phyloP scores from a whole-genome alignment of 2,888 invertebrate species.

The Mactromeris polynyma region DNA sequence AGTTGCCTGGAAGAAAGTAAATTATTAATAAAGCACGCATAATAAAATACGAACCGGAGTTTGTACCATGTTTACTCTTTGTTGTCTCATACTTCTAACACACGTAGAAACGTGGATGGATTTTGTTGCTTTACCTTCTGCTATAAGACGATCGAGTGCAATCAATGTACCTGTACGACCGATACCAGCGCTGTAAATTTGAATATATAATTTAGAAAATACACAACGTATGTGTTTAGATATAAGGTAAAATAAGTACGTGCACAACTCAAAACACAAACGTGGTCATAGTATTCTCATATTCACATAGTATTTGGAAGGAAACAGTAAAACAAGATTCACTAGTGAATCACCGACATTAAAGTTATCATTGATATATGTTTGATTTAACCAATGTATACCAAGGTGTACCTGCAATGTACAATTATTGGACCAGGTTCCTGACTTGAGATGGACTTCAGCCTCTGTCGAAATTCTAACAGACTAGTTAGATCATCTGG shows the following conservation, averaged over 20 bases:
- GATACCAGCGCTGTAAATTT: conserved; percentile 38
- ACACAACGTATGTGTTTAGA: too few species aligned
- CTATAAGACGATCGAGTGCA: conserved; percentile 37
- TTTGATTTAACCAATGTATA: not conserved
- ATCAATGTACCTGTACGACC: conserved; percentile 55
- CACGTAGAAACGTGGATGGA: conserved; percentile 22
- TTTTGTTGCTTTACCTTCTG: conserved; percentile 24
- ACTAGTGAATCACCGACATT: not conserved
- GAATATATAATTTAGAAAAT: too few species aligned
- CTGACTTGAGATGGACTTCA: not conserved
- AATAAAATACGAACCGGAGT: conserved; percentile 30
- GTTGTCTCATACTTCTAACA: conserved; percentile 38
- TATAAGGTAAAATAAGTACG: not conserved
- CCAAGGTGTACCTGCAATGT: conserved; percentile 10
- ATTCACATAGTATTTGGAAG: too few species aligned
- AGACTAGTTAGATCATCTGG: conserved; percentile 17
- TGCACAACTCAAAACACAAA: too few species aligned
- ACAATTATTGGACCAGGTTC: not conserved
- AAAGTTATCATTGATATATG: not conserved
- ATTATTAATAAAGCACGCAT: too few species aligned
- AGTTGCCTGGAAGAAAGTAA: too few species aligned
- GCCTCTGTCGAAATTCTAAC: conserved; percentile 15
- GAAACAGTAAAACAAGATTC: too few species aligned
- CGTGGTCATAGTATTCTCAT: too few species aligned
- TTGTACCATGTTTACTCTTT: conserved; percentile 56